phyloP scores from a whole-genome alignment of 2,113 vertebrate species.

The Cephalopterus ornatus region DNA sequence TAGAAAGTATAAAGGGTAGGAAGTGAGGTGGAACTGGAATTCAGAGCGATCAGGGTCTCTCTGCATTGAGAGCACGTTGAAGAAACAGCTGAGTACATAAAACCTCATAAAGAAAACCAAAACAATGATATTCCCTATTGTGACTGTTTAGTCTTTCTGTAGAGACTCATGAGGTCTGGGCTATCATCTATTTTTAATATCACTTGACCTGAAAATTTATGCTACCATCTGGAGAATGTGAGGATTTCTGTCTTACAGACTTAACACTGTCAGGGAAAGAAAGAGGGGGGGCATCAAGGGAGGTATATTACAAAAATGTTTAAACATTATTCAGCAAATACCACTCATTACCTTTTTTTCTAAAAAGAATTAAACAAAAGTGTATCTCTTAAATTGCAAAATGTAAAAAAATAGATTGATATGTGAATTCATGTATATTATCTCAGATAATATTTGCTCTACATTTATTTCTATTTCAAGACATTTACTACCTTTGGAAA shows the following conservation, averaged over 20 bases:
- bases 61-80: constrained; percentile 65
- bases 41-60: constrained; percentile 73
- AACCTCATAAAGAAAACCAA: constrained; percentile 87
- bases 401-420: background rate
- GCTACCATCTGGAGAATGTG: constrained; percentile 80
- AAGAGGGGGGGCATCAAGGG: background rate
- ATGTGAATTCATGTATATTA: background rate
- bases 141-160: constrained; percentile 95
- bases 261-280: constrained; percentile 31
- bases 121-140: constrained; percentile 91
- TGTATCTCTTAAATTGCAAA: background rate
- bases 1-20: constrained; percentile 77
- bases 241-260: constrained; percentile 34
- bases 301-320: constrained; percentile 12
- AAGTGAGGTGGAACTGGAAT: constrained; percentile 86
- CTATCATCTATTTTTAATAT: constrained; percentile 89
- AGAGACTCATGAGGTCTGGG: constrained; percentile 76
- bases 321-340: constrained; percentile 49
- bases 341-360: background rate
- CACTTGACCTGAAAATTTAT: constrained; percentile 86
- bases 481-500: background rate
- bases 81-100: constrained; percentile 94
- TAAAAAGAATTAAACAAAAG: background rate
- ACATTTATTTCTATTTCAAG: background rate
- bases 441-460: constrained; percentile 2